phyloP scores from a whole-genome alignment of 2,113 vertebrate genomes.

The Cariama cristata region DNA sequence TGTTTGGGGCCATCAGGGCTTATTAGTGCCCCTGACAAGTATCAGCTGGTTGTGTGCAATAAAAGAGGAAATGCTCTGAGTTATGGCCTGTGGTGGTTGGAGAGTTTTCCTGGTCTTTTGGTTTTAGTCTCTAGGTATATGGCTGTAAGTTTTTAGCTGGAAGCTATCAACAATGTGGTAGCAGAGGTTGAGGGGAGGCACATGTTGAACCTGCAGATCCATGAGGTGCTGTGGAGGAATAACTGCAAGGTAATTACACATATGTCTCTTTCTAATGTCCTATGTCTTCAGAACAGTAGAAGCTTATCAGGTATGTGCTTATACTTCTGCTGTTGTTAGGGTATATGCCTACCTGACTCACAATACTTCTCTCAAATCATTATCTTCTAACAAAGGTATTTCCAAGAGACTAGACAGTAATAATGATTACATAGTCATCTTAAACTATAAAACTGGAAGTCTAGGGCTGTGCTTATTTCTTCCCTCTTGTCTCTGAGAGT shows the following conservation, averaged over 20 bases:
- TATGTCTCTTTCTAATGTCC: not conserved
- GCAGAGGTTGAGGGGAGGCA: rapidly evolving
- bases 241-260: no score
- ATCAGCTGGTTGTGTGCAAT: not conserved
- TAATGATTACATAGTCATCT: rapidly evolving
- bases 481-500: rapidly evolving
- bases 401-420: no score
- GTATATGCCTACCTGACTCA: not conserved
- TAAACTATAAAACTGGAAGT: not conserved
- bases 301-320: not conserved
- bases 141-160: not conserved
- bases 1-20: not conserved
- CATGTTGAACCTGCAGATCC: rapidly evolving
- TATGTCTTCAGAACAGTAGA: rapidly evolving
- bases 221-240: no score
- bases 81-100: rapidly evolving
- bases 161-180: rapidly evolving
- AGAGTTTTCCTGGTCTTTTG: rapidly evolving
- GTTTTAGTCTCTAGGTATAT: rapidly evolving
- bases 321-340: not conserved
- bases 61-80: not conserved
- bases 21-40: not conserved
- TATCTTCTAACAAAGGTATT: not conserved
- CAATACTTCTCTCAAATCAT: not conserved
- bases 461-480: not conserved